phyloP scores from a whole-genome alignment of 1,140 invertebrate genomes.

The Acarapis woodi region DNA sequence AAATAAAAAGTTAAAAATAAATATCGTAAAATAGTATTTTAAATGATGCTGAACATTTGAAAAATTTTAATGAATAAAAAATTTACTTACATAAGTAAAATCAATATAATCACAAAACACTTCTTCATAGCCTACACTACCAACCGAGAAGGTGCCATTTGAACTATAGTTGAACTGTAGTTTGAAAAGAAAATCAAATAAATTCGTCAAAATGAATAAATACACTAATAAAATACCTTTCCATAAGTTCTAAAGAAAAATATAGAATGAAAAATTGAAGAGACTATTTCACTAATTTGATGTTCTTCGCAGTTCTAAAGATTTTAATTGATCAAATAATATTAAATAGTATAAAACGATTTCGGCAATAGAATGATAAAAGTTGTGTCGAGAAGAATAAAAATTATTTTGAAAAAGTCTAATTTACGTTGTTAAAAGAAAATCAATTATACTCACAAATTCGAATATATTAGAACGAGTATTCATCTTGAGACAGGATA shows the following conservation, averaged over 20 bases:
- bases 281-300: slow-evolving; percentile 76
- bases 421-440: not conserved
- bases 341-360: not conserved
- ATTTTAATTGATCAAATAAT: not conserved
- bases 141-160: slow-evolving; percentile 74
- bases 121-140: slow-evolving; percentile 75
- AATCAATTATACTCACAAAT: slow-evolving; percentile 21
- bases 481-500: too few relatives aligned
- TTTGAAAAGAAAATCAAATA: not conserved
- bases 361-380: slow-evolving; percentile 7
- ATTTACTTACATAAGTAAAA: slow-evolving; percentile 51
- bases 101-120: slow-evolving; percentile 91
- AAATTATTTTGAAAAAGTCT: not conserved
- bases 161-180: slow-evolving; percentile 53
- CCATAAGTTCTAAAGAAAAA: slow-evolving; percentile 75
- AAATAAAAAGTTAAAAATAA: too few relatives aligned
- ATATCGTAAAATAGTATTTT: not conserved
- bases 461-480: slow-evolving; percentile 59
- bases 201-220: not conserved
- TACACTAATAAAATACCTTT: slow-evolving; percentile 25
- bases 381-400: not conserved
- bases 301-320: slow-evolving; percentile 32
- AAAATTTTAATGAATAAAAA: not conserved
- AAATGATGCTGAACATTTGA: slow-evolving; percentile 4
- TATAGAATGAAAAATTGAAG: slow-evolving; percentile 76